Evolutionary conservation across 1,140 invertebrate species (phyloP), one percentile per base, ranked within the genome.

Genomic region (Patella vulgata): DNA sequence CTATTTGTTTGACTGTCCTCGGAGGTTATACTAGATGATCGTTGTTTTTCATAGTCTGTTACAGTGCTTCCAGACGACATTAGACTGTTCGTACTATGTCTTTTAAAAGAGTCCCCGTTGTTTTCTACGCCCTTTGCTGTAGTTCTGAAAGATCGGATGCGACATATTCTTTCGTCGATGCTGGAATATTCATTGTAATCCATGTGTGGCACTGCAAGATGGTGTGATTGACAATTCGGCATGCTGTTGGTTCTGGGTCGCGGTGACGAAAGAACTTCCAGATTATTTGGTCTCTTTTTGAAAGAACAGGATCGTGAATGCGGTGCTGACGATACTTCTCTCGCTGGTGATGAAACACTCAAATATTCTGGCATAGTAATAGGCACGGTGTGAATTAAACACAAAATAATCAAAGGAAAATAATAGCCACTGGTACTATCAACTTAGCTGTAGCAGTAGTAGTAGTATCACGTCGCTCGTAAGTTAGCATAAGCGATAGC

Each of bases 121-220:
- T 96, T 96, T 25, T 95, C 91, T 3, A 92, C 93, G 2, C 93
- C 93, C 89, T 95, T 95, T 47, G 91, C 89, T 46, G 92, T 95
- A 70, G 93, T 90, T 82, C 91, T 93, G 86, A 96, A 96, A 55
- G 92, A 93, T 69, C 94, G 87, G 48, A 96, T 89, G 60, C 93
- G 86, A 84, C 94, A 94, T 43, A 94, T 59, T 11, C 57, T 66
- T 3, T 54, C 65, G 21, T 40, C 27, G 23, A 43, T 42, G n/a
- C 17, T 23, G 14, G 47, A 19, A 3, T 30, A 28, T 31, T 48
- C 46, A 19, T 31, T 27, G 5, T 33, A 30, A 4, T 39, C 31
- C 17, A 46, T 23, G 36, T 25, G 56, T 19, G 66, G 63, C 5
- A 73, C 67, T 21, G 53, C 28, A 19, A 72, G 53, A 30, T 66